Evolutionary conservation across 2,113 vertebrate genomes (phyloP), one percentile per base, ranked within the genome.

Genomic region (Phalacrocorax aristotelis): DNA sequence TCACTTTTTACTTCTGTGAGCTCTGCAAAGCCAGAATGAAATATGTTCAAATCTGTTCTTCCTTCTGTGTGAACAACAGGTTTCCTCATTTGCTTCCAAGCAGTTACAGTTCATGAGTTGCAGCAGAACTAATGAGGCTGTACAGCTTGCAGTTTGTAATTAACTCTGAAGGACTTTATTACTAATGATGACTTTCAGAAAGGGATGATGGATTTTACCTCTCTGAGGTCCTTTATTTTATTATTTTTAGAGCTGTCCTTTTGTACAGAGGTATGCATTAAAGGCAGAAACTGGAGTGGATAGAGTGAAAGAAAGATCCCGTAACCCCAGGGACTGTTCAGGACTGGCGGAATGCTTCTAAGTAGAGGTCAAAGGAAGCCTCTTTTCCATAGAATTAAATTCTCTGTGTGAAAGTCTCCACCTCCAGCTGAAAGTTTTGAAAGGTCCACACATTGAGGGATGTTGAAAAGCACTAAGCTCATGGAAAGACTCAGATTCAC

Each of bases 41-140:
- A 68, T 82, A 30, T 60, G 6, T 84, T 96, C 1, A 2, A 57
- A 71, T 79, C 36, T 91, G 15, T 66, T 93, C 44, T 66, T 81
- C 27, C 72, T 74, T 80, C 60, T 77, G 22, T 62, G 57, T 55
- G 68, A 95, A 60, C 38, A 94, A 83, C 58, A 85, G 79, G 42
- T 86, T 97, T 92, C 29, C 26, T 92, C 30, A 61, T 64, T 93
- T 93, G 38, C 22, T 81, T 89, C 55, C 26, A 86, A 65, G 87
- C 64, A 81, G 49, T 86, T 74, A 32, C 21, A 54, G 54, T 61
- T 81, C 48, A 75, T 87, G 30, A 60, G n/a, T 44, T 83, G 29
- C 86, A 81, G 34, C 30, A 60, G 57, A 81, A 49, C 30, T 90
- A 88, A 81, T 34, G 21, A 81, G 42, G 23, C 52, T 60, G 32